phyloP scores from a whole-genome alignment of 2,113 vertebrate species.

The Procavia capensis region DNA sequence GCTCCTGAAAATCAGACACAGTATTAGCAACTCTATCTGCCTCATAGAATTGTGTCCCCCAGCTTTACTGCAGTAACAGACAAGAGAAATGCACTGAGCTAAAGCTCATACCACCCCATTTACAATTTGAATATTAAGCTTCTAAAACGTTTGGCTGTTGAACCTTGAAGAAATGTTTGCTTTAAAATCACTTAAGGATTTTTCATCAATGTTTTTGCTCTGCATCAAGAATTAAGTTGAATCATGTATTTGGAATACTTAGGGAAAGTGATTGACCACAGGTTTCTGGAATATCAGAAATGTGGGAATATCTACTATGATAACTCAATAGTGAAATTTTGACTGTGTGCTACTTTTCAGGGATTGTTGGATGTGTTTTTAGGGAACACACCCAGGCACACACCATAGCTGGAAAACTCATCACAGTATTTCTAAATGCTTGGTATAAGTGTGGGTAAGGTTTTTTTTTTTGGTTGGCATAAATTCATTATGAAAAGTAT shows the following conservation, averaged over 20 bases:
- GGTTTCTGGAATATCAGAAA: not conserved
- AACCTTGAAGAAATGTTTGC: not conserved
- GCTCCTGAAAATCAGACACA: not conserved
- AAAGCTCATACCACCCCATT: not conserved
- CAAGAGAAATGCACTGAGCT: not conserved
- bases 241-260: not conserved
- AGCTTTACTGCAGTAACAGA: not conserved
- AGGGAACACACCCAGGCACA: not conserved
- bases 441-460: conserved; percentile 35
- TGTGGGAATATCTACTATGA: not conserved
- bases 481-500: conserved; percentile 33
- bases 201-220: not conserved
- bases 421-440: conserved; percentile 20
- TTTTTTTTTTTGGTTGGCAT: too few relatives aligned
- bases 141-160: not conserved
- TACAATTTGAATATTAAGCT: not conserved
- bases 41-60: not conserved
- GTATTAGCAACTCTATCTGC: not conserved
- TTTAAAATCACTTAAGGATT: not conserved
- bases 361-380: not conserved
- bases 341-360: not conserved
- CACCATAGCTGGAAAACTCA: not conserved
- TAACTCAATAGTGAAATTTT: not conserved
- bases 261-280: not conserved
- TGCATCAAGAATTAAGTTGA: not conserved